Percentiles rank a stretch among this genome's conserved stretches.
Evolutionary conservation across 2,797 vertebrate genomes (phyloP).

Genomic region (Knipowitschia caucasica): DNA sequence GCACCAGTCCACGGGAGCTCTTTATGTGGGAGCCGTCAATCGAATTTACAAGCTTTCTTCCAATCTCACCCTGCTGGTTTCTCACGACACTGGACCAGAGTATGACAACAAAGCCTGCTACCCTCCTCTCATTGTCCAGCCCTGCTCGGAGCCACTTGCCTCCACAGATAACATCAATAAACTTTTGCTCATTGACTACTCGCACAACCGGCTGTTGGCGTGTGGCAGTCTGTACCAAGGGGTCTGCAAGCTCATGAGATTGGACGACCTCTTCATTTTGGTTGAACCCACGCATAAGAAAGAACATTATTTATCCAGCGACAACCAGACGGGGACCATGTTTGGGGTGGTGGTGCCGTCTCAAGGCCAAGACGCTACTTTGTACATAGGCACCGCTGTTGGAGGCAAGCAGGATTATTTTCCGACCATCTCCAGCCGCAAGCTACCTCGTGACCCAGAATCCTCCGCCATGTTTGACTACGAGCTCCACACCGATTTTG

Average conservation of each 20-base stretch:
- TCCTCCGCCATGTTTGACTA: constrained; percentile 97
- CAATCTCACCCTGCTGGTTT: constrained; percentile 93
- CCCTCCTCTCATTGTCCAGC: constrained; percentile 95
- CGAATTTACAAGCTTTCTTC: constrained; percentile 92
- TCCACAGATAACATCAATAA: constrained; percentile 97
- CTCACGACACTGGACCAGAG: constrained; percentile 93
- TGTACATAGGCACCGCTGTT: constrained; percentile 94
- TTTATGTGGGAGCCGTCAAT: constrained; percentile 94
- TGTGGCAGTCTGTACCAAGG: constrained; percentile 98
- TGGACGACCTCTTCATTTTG: constrained; percentile 95
- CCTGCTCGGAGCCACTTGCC: constrained; percentile 90
- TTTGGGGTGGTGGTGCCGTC: constrained; percentile 92
- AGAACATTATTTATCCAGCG: constrained; percentile 96
- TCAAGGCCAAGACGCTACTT: constrained; percentile 88
- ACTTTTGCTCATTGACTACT: constrained; percentile 93
- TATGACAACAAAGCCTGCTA: constrained; percentile 99
- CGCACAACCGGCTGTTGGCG: constrained; percentile 91
- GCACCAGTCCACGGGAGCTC: constrained; percentile 85
- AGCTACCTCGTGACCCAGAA: constrained; percentile 93
- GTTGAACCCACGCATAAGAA: constrained; percentile 98
- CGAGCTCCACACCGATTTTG: constrained; percentile 96
- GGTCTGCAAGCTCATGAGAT: constrained; percentile 92
- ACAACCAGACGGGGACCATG: constrained; percentile 95
- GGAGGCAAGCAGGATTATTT: constrained; percentile 99
- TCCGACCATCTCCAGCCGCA: constrained; percentile 95